Base-by-base conservation (phyloP, 1,140 invertebrate genomes). In the Rhyacophila brunnea region DNA sequence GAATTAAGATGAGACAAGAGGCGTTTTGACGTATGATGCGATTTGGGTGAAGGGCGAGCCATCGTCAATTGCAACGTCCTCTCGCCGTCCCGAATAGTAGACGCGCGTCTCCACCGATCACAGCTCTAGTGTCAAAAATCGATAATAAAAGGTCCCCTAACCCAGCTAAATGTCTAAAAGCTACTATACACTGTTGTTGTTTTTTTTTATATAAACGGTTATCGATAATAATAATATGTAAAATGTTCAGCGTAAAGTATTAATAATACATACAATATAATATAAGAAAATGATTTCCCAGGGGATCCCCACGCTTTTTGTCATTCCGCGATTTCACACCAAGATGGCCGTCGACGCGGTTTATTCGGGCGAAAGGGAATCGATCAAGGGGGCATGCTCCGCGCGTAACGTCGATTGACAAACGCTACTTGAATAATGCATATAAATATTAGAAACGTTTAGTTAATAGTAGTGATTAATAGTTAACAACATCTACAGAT, bases 91-190 rank as follows among this genome's bases (percentile, higher is more conserved):
- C 15, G 18, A 5, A 11, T n/a, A 4, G 38, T 18, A 14, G 13
- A 46, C 45, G 20, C 48, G 17, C 36, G 49, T 43, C 36, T 47
- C 23, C 49, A 48, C 58, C 43, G 49, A 60, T 55, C 58, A 55
- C 58, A 49, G 50, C 44, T 56, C 13, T 47, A 45, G 43, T 44
- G 60, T 56, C 28, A 28, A 35, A 57, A 56, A 49, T 58, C 43
- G 45, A 59, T 58, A 58, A 53, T 63, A 40, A 59, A 47, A 55
- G 61, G 61, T 64, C 61, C 61, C 61, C 61, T 59, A 63, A 59
- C 61, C 61, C 61, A 62, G 60, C 60, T 62, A 62, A 62, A 54
- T 34, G 18, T 62, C 60, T 62, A 59, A 59, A 64, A 58, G 61
- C 61, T 64, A 64, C 61, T 64, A 64, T 64, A 64, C 61, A 64